These are phyloP conservation scores for Myotis davidii DNA, from an alignment of 2,113 vertebrate genomes.

Conservation along the genomic window DNA sequence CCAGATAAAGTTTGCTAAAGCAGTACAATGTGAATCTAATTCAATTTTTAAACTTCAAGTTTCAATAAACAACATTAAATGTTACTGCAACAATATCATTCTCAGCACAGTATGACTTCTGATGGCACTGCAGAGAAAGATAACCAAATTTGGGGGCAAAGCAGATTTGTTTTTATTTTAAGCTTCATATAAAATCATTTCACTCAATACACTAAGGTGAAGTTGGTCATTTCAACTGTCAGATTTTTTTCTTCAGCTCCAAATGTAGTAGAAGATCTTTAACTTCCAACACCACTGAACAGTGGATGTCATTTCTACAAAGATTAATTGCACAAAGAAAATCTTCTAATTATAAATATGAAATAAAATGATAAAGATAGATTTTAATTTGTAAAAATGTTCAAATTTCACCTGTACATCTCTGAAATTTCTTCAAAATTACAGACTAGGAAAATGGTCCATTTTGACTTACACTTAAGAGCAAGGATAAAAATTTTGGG, in stretches of 20 bases:
- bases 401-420: not conserved
- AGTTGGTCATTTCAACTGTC: constrained; percentile 10
- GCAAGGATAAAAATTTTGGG: not conserved
- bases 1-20: constrained; percentile 73
- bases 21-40: constrained; percentile 69
- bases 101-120: constrained; percentile 65
- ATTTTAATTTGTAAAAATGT: constrained; percentile 25
- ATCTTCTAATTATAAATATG: constrained; percentile 20
- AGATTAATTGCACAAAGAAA: constrained; percentile 1
- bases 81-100: constrained; percentile 62
- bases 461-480: not conserved
- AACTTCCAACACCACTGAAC: not conserved
- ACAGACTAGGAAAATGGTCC: not conserved
- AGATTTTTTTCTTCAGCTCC: not conserved
- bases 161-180: constrained; percentile 59
- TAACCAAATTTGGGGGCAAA: constrained; percentile 54
- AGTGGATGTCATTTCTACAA: not conserved
- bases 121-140: constrained; percentile 18
- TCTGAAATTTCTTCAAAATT: constrained; percentile 28
- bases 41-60: constrained; percentile 67
- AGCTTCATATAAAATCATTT: constrained; percentile 56
- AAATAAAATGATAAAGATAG: not conserved
- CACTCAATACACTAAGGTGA: not conserved
- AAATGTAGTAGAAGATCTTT: constrained; percentile 18
- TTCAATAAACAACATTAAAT: constrained; percentile 67